Conservation (phyloP, 2,113 vertebrate species). For the Castor canadensis region DNA sequence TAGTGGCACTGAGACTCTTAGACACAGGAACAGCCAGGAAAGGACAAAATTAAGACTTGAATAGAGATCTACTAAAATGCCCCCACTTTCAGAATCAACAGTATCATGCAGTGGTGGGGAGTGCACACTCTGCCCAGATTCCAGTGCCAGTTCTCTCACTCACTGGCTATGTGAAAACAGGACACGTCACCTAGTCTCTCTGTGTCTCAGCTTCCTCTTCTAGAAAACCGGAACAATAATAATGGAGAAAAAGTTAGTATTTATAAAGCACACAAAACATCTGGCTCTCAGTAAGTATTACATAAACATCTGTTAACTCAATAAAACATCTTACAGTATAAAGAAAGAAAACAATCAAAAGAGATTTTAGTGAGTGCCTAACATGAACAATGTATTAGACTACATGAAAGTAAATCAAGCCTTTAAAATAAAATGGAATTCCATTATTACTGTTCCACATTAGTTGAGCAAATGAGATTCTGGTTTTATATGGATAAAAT, state of each 20-base stretch:
- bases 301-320: neutral
- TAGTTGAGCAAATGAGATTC: neutral
- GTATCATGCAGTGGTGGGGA: too few species aligned
- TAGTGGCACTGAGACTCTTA: neutral
- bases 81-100: neutral
- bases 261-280: neutral
- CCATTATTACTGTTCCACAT: neutral
- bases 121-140: neutral
- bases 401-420: neutral
- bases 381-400: neutral
- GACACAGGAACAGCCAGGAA: neutral
- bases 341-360: neutral
- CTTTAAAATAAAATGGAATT: conserved; percentile 2
- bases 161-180: neutral
- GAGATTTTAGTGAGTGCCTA: neutral
- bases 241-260: neutral
- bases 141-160: neutral
- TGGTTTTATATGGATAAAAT: neutral
- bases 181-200: neutral
- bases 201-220: neutral
- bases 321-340: neutral
- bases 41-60: neutral
- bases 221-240: neutral
- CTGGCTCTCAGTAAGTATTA: neutral
- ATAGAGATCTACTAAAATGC: neutral